Conservation (phyloP, 2,113 vertebrate genomes). For the Hippoglossus stenolepis region DNA sequence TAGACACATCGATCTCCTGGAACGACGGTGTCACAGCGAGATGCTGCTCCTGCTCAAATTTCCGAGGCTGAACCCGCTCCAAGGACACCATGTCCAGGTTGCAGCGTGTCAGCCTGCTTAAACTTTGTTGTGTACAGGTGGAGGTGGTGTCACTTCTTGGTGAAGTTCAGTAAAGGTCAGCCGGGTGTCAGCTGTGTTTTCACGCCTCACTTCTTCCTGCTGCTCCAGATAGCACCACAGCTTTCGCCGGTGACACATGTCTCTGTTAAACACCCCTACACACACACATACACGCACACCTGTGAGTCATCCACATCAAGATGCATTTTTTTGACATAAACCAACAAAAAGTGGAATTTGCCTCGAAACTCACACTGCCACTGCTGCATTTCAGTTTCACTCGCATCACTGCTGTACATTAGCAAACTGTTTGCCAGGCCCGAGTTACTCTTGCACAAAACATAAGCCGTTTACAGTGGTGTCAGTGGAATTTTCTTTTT, state of each 20-base stretch:
- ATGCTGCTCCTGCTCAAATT: slow-evolving; percentile 22
- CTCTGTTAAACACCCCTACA: slow-evolving; percentile 48
- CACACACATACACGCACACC: slow-evolving; percentile 27
- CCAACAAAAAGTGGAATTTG: background rate
- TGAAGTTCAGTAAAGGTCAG: slow-evolving; percentile 72
- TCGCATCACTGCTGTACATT: background rate
- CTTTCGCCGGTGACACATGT: slow-evolving; percentile 64
- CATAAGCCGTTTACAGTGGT: no score
- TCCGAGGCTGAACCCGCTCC: slow-evolving; percentile 19
- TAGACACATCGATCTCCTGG: background rate
- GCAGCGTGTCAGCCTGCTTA: slow-evolving; percentile 38
- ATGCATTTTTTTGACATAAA: slow-evolving; percentile 13
- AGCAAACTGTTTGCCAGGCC: no score
- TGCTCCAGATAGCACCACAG: slow-evolving; percentile 55
- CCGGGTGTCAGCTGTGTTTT: slow-evolving; percentile 71
- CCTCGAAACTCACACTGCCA: background rate
- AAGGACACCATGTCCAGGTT: slow-evolving; percentile 46
- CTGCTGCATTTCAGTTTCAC: background rate
- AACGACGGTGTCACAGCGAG: background rate
- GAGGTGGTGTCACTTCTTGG: slow-evolving; percentile 56
- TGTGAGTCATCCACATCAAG: slow-evolving; percentile 18
- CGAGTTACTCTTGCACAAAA: no score
- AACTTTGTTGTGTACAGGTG: slow-evolving; percentile 44
- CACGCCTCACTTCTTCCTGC: slow-evolving; percentile 76
- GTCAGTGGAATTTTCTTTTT: no score